Evolutionary conservation across 1,140 invertebrate species (phyloP).

Genomic region (Euura lappo): DNA sequence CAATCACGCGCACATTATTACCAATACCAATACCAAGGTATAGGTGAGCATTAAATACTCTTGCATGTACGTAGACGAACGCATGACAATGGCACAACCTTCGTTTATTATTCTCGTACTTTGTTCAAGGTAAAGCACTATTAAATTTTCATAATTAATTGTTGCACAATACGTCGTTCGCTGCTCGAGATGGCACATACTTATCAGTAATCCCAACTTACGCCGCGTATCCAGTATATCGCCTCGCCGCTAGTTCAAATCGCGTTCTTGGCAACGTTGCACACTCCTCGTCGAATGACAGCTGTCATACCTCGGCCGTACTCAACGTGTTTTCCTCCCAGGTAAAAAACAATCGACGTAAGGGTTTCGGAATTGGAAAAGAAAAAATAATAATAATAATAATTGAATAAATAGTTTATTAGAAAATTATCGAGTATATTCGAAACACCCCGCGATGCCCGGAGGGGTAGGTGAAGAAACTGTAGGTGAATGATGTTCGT

Average conservation of each 20-base stretch:
- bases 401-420: too few relatives aligned
- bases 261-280: conserved; percentile 21
- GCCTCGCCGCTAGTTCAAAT: neutral
- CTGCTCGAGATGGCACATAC: neutral
- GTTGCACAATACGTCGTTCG: conserved; percentile 35
- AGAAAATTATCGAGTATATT: too few relatives aligned
- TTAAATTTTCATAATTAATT: conserved; percentile 50
- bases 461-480: too few relatives aligned
- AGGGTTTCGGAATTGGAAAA: too few relatives aligned
- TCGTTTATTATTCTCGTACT: conserved; percentile 32
- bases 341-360: too few relatives aligned
- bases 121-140: conserved; percentile 45
- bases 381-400: too few relatives aligned
- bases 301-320: conserved; percentile 8
- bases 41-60: neutral
- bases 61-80: neutral
- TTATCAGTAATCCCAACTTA: neutral
- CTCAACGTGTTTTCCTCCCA: too few relatives aligned
- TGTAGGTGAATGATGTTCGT: too few relatives aligned
- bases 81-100: conserved; percentile 28
- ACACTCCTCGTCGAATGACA: conserved; percentile 17
- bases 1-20: neutral
- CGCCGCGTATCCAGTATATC: neutral
- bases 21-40: neutral
- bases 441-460: too few relatives aligned